Conservation (phyloP, 2,888 invertebrate species). For the Pediacus dermestoides region DNA sequence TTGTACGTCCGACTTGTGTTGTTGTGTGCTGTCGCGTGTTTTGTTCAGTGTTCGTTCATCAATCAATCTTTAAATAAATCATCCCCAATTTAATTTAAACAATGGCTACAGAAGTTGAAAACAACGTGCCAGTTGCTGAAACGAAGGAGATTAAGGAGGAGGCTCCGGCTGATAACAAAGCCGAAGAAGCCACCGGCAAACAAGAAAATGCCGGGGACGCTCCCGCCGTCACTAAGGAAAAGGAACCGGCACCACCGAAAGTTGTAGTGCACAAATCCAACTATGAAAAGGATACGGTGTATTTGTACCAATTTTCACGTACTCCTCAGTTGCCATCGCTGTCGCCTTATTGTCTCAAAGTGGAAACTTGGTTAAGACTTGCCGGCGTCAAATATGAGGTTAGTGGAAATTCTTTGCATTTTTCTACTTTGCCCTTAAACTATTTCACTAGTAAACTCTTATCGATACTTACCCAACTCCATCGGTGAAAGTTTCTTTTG, state of each 20-base stretch:
- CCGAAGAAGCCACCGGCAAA: conserved; percentile 48
- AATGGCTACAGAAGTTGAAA: conserved; percentile 77
- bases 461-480: too few species aligned
- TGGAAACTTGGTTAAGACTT: conserved; percentile 92
- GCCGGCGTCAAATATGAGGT: conserved; percentile 93
- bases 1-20: conserved; percentile 17
- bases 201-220: conserved; percentile 50
- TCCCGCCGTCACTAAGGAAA: conserved; percentile 53
- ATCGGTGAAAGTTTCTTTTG: conserved; percentile 1
- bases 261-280: conserved; percentile 80
- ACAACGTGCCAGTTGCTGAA: conserved; percentile 64
- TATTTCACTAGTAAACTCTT: too few species aligned
- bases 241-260: conserved; percentile 69
- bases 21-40: conserved; percentile 17
- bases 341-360: conserved; percentile 91
- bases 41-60: conserved; percentile 1
- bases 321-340: conserved; percentile 85
- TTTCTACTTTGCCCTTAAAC: too few species aligned
- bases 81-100: too few species aligned
- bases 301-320: conserved; percentile 90
- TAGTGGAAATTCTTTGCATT: conserved; percentile 45
- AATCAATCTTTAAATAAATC: not conserved
- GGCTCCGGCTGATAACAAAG: conserved; percentile 51
- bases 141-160: conserved; percentile 54
- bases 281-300: conserved; percentile 89